These are phyloP conservation scores for Tokudaia tokunoshimensis DNA, from an alignment of 2,797 vertebrate species.

Conservation along the genomic window DNA sequence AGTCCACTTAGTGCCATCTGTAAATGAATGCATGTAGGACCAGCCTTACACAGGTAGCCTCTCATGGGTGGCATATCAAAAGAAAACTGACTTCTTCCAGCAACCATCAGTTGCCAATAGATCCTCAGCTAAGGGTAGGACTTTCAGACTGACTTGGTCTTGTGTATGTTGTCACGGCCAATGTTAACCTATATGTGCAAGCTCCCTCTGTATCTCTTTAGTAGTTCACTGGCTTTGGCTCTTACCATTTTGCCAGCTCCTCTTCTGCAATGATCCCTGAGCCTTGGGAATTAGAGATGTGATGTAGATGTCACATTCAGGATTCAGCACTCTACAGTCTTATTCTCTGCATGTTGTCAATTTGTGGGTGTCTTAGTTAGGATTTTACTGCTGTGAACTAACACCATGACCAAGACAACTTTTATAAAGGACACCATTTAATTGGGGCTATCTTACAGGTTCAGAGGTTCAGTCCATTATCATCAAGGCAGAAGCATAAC, in stretches of 20 bases:
- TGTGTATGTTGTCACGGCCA: not conserved
- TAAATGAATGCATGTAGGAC: not conserved
- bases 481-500: not conserved
- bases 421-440: not conserved
- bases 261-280: not conserved
- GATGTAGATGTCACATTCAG: not conserved
- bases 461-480: not conserved
- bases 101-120: not conserved
- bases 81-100: not conserved
- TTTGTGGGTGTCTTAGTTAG: not conserved
- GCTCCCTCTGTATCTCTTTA: not conserved
- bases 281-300: not conserved
- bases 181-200: too few relatives aligned
- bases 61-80: not conserved
- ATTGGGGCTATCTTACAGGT: not conserved
- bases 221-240: not conserved
- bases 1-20: not conserved
- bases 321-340: not conserved
- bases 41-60: not conserved
- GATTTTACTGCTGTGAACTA: not conserved
- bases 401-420: not conserved
- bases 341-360: not conserved
- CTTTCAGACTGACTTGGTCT: not conserved
- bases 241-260: not conserved
- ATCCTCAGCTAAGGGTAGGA: not conserved